Evolutionary conservation across 2,113 vertebrate species (phyloP).

Genomic region (Anser cygnoides): DNA sequence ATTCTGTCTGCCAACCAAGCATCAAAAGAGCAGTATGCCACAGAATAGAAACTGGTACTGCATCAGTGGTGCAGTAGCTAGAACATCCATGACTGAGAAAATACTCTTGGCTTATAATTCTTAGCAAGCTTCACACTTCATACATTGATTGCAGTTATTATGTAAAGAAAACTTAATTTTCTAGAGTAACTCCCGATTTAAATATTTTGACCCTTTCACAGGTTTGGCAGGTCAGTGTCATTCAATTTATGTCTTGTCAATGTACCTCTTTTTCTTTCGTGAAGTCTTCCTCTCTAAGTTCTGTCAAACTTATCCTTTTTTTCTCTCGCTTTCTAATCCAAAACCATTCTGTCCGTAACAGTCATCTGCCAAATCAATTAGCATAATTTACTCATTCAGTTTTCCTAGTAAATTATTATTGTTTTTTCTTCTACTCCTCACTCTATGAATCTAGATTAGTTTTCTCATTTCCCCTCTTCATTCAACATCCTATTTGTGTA

Average conservation of each 20-base stretch:
- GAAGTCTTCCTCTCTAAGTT: neutral
- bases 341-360: neutral
- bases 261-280: neutral
- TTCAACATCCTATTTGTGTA: neutral
- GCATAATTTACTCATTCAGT: neutral
- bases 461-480: neutral
- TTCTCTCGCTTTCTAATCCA: neutral
- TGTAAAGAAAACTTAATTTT: neutral
- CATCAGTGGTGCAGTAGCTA: neutral
- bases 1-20: neutral
- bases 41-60: conserved; percentile 1
- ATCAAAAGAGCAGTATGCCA: neutral
- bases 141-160: neutral
- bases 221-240: neutral
- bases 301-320: neutral
- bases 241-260: neutral
- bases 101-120: neutral
- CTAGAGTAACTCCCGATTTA: neutral
- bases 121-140: neutral
- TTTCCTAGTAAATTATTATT: neutral
- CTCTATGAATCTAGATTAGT: neutral
- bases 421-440: neutral
- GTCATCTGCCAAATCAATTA: neutral
- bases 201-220: neutral
- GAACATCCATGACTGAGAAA: neutral